Conservation (phyloP, 2,797 vertebrate genomes). For the Pangasius mekongensis region DNA sequence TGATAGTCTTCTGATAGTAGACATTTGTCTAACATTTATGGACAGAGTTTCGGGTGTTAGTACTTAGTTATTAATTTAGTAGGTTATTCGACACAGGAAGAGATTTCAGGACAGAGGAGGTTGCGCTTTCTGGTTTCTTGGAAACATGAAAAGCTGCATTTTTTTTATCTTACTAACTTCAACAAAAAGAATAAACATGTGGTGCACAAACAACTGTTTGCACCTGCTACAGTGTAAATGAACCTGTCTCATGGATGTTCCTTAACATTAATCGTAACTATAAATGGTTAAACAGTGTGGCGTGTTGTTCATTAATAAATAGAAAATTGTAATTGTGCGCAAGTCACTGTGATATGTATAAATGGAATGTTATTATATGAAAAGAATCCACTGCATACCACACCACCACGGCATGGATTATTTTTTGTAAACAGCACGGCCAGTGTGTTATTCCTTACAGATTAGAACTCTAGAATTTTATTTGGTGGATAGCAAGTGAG, state of each 20-base stretch:
- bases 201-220: neutral
- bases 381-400: neutral
- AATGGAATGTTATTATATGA: neutral
- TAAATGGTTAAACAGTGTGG: neutral
- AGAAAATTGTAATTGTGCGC: neutral
- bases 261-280: neutral
- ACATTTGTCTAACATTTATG: neutral
- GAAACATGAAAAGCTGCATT: neutral
- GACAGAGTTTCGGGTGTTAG: neutral
- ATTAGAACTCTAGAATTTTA: neutral
- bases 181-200: neutral
- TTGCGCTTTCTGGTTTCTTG: neutral
- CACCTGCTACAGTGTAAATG: neutral
- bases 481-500: constrained; percentile 3
- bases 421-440: neutral
- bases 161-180: neutral
- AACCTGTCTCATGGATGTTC: neutral
- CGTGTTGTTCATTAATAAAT: neutral
- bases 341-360: neutral
- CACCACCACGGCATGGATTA: neutral
- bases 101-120: neutral
- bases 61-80: neutral
- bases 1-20: neutral
- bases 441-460: neutral
- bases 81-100: neutral